Evolutionary conservation across 2,797 vertebrate species (phyloP).

Genomic region (Columba guinea): DNA sequence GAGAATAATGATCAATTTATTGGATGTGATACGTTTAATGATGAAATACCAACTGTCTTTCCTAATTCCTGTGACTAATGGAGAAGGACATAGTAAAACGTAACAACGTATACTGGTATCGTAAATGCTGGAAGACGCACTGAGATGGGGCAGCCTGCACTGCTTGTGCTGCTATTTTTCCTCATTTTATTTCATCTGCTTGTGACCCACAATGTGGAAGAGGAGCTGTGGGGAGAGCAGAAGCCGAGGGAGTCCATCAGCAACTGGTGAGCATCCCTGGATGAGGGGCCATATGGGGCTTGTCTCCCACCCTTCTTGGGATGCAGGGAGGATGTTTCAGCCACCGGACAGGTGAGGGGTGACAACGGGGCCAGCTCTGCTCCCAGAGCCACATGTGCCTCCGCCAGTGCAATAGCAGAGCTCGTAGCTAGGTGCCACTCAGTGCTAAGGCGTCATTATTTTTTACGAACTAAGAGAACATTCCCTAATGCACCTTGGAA

Average conservation of each 20-base stretch:
- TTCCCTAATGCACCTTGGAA: constrained; percentile 42
- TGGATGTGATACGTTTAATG: constrained; percentile 22
- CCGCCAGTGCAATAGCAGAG: neutral
- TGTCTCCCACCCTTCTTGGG: neutral
- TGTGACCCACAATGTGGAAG: fast-evolving
- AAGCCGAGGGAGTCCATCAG: neutral
- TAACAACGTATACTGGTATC: neutral
- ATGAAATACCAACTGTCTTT: constrained; percentile 43
- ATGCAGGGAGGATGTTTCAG: neutral
- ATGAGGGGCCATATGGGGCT: fast-evolving
- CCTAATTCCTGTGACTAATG: constrained; percentile 25
- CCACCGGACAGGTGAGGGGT: fast-evolving
- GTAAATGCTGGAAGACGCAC: neutral
- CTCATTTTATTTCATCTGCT: neutral
- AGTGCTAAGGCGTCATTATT: neutral
- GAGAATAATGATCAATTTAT: constrained; percentile 52
- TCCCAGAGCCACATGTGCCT: neutral
- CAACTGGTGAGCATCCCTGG: fast-evolving
- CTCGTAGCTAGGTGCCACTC: constrained; percentile 40
- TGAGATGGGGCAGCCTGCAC: neutral
- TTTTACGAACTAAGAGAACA: constrained; percentile 7
- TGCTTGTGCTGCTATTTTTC: neutral
- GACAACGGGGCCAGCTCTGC: fast-evolving
- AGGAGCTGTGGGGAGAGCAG: neutral
- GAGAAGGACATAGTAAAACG: neutral